A percentile compares a stretch with the other conserved stretches of the same genome.
Conservation (phyloP, 2,797 vertebrate genomes). For the Galagoides demidoff region DNA sequence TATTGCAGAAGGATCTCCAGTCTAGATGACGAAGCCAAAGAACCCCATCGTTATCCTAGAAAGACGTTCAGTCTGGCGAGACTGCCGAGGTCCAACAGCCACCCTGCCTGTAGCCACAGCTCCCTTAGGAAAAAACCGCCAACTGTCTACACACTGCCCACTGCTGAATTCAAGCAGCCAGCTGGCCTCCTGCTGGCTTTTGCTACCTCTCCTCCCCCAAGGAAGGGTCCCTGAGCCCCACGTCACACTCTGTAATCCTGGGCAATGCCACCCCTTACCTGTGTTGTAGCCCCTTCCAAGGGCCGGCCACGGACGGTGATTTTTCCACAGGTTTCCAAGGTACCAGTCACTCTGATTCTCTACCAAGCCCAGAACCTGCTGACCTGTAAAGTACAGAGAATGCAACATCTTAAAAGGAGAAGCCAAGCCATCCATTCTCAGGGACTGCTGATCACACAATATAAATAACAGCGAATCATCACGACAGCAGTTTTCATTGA, state of each 20-base stretch:
- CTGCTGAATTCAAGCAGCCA: background rate
- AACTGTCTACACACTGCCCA: background rate
- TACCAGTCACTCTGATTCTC: conserved; percentile 99
- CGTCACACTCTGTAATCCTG: rapidly evolving
- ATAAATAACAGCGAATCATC: background rate
- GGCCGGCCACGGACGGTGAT: conserved; percentile 98
- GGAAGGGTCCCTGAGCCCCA: background rate
- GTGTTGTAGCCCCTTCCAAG: conserved; percentile 98
- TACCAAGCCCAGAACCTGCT: conserved; percentile 97
- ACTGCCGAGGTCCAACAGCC: rapidly evolving
- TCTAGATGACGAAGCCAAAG: rapidly evolving
- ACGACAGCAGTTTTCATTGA: rapidly evolving
- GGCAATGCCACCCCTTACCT: conserved; percentile 84
- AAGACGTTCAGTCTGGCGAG: background rate
- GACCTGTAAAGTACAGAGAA: conserved; percentile 89
- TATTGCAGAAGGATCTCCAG: background rate
- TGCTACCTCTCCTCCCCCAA: background rate
- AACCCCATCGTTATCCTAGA: background rate
- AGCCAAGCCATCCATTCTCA: rapidly evolving
- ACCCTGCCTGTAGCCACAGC: rapidly evolving
- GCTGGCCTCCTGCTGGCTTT: background rate
- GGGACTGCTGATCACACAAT: background rate
- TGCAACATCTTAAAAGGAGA: conserved; percentile 2
- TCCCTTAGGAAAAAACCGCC: background rate
- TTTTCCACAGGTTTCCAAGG: conserved; percentile 99